Base-by-base conservation (phyloP, 2,797 vertebrate species). In the Sebastes ruberrimus region DNA sequence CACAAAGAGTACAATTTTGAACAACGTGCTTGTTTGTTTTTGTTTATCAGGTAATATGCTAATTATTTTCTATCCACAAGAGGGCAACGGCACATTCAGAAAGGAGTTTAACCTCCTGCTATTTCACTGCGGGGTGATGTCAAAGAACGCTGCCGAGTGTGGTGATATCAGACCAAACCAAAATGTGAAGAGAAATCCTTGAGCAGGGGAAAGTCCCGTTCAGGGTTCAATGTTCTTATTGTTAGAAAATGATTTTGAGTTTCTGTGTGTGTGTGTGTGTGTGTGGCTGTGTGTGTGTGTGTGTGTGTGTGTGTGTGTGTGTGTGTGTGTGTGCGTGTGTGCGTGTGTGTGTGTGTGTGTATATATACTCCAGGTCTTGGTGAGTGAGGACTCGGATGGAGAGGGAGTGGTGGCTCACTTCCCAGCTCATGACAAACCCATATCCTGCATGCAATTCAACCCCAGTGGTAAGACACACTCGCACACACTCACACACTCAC, bases 381-480 rank as follows among this genome's bases (percentile, higher is more conserved):
- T 99, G 94, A 99, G 97, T 1, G 98, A 99, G 85, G 99, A 99
- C 90, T 97, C 97, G 0, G 98, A 99, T 42, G 97, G 98, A 4
- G 97, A 97, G 30, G 99, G 98, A 70, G 96, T 99, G 46, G 97
- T 99, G 93, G 98, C 99, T 81, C 99, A 99, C 95, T 99, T 99
- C 93, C 98, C 98, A 85, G 99, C 98, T 18, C 99, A 99, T 20
- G 99, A 99, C 94, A 99, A 99, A 89, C 98, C 99, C 63, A 98
- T 99, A 88, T 99, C 98, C 95, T 99, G 98, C 93, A 99, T 99
- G 98, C 97, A 98, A 83, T 99, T 99, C 87, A 99, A 98, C 92
- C 97, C 97, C 20, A 99, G 98, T 65, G 99, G 98, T 99, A 95
- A 97, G 96, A 76, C 80, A 74, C 83, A 86, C 87, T 25, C 59